Percentiles rank a stretch among this genome's conserved stretches.
phyloP scores from a whole-genome alignment of 2,113 vertebrate species.

The Microcebus griseorufus region DNA sequence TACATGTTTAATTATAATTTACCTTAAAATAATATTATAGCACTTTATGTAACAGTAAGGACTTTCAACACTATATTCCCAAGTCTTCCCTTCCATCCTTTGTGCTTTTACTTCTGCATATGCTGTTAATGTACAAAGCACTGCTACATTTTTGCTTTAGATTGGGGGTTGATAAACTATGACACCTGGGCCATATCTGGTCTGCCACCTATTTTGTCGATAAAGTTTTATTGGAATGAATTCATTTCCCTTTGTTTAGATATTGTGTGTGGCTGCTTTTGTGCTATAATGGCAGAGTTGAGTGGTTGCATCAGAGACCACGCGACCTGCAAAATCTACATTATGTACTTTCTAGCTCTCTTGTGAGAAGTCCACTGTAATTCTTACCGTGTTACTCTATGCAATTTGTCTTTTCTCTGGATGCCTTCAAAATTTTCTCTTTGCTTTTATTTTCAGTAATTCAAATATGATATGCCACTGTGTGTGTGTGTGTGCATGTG shows the following conservation, averaged over 20 bases:
- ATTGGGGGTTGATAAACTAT: not conserved
- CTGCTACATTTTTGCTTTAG: not conserved
- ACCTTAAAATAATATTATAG: not conserved
- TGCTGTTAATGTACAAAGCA: too few species aligned
- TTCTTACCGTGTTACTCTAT: not conserved
- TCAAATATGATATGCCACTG: not conserved
- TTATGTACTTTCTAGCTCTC: not conserved
- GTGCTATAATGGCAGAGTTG: not conserved
- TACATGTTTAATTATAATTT: not conserved
- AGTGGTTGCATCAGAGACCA: not conserved
- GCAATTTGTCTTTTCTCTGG: not conserved
- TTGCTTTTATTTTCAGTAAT: not conserved
- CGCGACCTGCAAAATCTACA: not conserved
- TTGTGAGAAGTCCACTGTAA: not conserved
- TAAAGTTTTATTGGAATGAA: not conserved
- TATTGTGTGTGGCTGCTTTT: not conserved
- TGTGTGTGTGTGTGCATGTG: not conserved
- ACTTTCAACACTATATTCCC: not conserved
- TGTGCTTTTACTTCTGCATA: not conserved
- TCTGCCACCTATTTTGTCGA: not conserved
- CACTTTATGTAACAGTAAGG: not conserved
- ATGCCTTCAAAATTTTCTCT: not conserved
- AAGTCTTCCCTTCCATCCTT: not conserved
- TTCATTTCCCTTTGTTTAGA: not conserved
- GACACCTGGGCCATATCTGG: not conserved